Conservation (phyloP, 2,797 vertebrate genomes). For the Pseudochirops corinnae region DNA sequence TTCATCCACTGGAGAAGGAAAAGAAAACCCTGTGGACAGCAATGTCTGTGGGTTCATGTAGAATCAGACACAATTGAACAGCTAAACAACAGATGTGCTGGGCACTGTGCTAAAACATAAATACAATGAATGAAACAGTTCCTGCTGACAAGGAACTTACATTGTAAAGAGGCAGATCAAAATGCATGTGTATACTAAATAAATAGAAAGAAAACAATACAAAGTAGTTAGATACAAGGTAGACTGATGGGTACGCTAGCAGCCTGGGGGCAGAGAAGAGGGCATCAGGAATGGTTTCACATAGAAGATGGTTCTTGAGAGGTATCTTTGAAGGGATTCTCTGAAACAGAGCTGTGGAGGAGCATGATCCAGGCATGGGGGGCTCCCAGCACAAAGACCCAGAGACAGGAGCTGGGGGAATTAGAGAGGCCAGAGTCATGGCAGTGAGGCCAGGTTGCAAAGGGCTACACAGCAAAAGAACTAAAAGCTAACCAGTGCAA, state of each 20-base stretch:
- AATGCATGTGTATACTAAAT: background rate
- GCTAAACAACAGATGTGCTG: background rate
- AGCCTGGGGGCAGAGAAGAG: background rate
- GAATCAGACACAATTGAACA: background rate
- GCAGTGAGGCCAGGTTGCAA: too few relatives aligned
- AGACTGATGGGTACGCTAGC: background rate
- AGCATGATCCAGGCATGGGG: background rate
- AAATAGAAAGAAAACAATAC: background rate
- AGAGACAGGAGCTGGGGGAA: background rate
- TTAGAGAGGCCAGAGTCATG: background rate
- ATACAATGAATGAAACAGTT: background rate
- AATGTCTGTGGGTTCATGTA: background rate
- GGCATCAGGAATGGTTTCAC: background rate
- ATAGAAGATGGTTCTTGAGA: background rate
- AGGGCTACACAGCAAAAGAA: background rate
- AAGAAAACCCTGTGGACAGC: background rate
- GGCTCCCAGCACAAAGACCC: background rate
- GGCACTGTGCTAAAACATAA: background rate
- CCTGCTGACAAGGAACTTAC: background rate
- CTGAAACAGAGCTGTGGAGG: background rate
- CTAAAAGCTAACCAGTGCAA: background rate
- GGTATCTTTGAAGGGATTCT: background rate
- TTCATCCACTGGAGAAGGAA: background rate
- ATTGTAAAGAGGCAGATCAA: background rate
- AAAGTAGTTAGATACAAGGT: background rate